phyloP scores from a whole-genome alignment of 30 jellyfish, hydroid and myxozoan species.

The Hydra vulgaris region DNA sequence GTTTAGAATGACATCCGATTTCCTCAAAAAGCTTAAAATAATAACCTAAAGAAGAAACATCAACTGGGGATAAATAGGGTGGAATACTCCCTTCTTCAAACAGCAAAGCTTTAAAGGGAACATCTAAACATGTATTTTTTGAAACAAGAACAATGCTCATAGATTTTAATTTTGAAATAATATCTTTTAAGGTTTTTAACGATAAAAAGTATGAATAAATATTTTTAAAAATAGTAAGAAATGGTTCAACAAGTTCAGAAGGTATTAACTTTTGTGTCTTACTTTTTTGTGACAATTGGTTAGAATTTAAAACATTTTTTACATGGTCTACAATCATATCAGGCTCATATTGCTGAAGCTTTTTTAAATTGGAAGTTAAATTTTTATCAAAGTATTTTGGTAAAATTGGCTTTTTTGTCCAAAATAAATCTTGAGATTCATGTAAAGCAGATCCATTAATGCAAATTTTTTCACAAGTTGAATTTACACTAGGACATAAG shows the following conservation, averaged over 20 bases:
- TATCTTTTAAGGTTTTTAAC: not conserved
- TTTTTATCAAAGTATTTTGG: too few species aligned
- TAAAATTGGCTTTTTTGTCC: constrained; percentile 11
- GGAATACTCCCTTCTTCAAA: constrained; percentile 16
- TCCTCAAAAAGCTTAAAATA: constrained; percentile 18
- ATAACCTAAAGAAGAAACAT: constrained; percentile 12
- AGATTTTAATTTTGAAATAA: not conserved
- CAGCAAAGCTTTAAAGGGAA: constrained; percentile 27
- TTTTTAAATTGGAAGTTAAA: too few species aligned
- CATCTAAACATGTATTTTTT: not conserved
- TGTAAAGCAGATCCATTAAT: not conserved
- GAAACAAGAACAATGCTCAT: constrained; percentile 13
- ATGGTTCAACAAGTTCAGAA: not conserved
- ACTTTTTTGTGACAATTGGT: not conserved
- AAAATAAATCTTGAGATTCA: not conserved
- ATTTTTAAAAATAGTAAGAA: too few species aligned
- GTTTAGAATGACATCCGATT: constrained; percentile 32
- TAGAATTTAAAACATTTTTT: not conserved
- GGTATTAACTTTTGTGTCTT: not conserved
- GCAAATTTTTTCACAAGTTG: not conserved
- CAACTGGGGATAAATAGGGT: constrained; percentile 35
- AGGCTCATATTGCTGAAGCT: too few species aligned
- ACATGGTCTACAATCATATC: not conserved
- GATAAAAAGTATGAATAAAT: not conserved
- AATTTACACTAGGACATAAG: constrained; percentile 13